phyloP scores from a whole-genome alignment of 2,113 vertebrate species.

The Donacobius atricapilla region DNA sequence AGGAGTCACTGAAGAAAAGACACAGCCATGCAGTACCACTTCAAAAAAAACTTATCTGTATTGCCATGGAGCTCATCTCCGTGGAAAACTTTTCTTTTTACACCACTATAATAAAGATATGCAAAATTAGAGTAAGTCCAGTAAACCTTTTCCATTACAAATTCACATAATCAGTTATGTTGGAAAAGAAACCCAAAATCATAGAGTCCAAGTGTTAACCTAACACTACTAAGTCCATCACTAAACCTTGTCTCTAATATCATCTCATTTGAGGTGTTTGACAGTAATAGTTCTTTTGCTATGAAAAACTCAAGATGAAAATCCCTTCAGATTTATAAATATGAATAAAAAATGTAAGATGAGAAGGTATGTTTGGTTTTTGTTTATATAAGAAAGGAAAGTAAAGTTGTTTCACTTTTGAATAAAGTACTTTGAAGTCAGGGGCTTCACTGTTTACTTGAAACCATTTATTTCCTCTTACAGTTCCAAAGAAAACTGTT shows the following conservation, averaged over 20 bases:
- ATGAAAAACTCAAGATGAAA: not conserved
- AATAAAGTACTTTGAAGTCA: slow-evolving; percentile 31
- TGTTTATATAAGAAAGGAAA: slow-evolving; percentile 15
- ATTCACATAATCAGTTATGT: not conserved
- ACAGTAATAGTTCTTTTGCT: not conserved
- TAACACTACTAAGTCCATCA: not conserved
- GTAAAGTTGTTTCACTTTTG: slow-evolving; percentile 32
- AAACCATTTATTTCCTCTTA: slow-evolving; percentile 46
- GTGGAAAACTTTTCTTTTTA: not conserved
- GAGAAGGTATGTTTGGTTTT: not conserved
- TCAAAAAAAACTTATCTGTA: not conserved
- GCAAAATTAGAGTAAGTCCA: not conserved
- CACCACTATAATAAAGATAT: not conserved
- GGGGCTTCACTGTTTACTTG: slow-evolving; percentile 11
- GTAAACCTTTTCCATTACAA: not conserved
- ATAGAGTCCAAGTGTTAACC: not conserved
- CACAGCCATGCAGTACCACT: not conserved
- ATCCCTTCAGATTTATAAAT: not conserved
- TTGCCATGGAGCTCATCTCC: not conserved
- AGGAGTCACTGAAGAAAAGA: not conserved
- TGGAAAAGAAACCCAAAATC: not conserved
- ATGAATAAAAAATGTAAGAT: not conserved
- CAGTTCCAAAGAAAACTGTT: slow-evolving; percentile 44
- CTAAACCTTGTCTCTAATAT: not conserved
- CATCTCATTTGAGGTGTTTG: not conserved